A percentile compares a stretch with the other conserved stretches of the same genome.
phyloP scores from a whole-genome alignment of 2,797 vertebrate genomes.

The Sus cebifrons region DNA sequence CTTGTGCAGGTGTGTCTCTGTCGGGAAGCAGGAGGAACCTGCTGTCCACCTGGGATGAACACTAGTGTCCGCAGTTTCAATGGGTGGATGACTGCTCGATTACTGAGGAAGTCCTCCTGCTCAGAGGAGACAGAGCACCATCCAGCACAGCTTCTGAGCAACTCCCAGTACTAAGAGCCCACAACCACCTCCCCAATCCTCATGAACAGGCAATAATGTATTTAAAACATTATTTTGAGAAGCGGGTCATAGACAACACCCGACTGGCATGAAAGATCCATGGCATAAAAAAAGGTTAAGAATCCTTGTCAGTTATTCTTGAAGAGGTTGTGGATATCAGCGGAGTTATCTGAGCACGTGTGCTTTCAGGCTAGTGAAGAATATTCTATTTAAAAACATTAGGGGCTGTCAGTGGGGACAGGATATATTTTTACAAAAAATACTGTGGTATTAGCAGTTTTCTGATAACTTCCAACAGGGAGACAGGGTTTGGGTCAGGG shows the following conservation, averaged over 20 bases:
- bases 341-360: neutral
- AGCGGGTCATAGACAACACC: neutral
- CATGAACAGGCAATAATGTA: neutral
- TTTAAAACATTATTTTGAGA: constrained; percentile 41
- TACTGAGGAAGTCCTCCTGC: neutral
- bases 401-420: neutral
- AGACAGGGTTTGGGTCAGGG: neutral
- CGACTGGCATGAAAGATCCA: neutral
- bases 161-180: neutral
- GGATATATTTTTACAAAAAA: neutral
- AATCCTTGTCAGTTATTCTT: neutral
- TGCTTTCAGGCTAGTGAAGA: neutral
- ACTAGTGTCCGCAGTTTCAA: neutral
- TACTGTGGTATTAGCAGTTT: neutral
- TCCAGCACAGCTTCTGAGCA: neutral
- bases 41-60: neutral
- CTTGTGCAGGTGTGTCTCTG: neutral
- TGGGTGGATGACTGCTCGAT: neutral
- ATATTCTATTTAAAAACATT: constrained; percentile 20
- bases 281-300: neutral
- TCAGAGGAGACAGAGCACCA: neutral
- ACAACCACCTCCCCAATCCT: neutral
- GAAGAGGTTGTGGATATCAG: neutral
- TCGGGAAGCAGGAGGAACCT: neutral
- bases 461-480: neutral